phyloP scores from a whole-genome alignment of 2,797 vertebrate genomes.

The Poecilia wingei region DNA sequence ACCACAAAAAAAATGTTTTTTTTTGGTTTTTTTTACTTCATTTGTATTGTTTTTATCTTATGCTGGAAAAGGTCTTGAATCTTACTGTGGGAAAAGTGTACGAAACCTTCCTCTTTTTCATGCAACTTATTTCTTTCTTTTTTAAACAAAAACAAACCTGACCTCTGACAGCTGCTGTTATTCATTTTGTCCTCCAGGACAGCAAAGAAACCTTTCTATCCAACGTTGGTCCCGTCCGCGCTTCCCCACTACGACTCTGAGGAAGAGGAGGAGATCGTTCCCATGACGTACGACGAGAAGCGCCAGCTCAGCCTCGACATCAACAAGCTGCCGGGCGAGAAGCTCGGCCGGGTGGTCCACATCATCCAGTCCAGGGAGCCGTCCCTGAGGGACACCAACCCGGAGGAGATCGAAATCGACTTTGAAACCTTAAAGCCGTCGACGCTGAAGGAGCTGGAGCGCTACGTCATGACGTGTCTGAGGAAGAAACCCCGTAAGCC shows the following conservation, averaged over 20 bases:
- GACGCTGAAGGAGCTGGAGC: conserved; percentile 91
- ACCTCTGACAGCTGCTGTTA: neutral
- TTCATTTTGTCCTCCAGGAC: conserved; percentile 63
- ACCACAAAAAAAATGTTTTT: too few relatives aligned
- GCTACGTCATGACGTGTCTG: conserved; percentile 92
- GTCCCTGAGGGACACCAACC: conserved; percentile 91
- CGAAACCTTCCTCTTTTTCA: neutral
- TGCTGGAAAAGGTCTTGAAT: neutral
- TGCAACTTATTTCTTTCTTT: neutral
- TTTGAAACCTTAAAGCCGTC: conserved; percentile 95
- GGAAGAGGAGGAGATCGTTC: conserved; percentile 91
- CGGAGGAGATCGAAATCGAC: conserved; percentile 95
- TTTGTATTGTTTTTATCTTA: too few relatives aligned
- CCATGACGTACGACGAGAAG: conserved; percentile 95
- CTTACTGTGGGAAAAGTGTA: neutral
- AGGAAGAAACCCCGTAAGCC: conserved; percentile 93
- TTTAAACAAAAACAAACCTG: neutral
- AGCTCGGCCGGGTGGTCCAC: conserved; percentile 92
- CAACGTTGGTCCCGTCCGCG: conserved; percentile 46
- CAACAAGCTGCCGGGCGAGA: conserved; percentile 94
- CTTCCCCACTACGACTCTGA: conserved; percentile 87
- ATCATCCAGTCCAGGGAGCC: conserved; percentile 95
- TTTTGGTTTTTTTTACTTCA: too few relatives aligned
- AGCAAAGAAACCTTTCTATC: conserved; percentile 81
- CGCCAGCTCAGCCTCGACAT: conserved; percentile 93